Percentiles rank a stretch among this genome's conserved stretches.
phyloP scores from a whole-genome alignment of 2,888 invertebrate species.

The Rhimphoctona megacephalus region DNA sequence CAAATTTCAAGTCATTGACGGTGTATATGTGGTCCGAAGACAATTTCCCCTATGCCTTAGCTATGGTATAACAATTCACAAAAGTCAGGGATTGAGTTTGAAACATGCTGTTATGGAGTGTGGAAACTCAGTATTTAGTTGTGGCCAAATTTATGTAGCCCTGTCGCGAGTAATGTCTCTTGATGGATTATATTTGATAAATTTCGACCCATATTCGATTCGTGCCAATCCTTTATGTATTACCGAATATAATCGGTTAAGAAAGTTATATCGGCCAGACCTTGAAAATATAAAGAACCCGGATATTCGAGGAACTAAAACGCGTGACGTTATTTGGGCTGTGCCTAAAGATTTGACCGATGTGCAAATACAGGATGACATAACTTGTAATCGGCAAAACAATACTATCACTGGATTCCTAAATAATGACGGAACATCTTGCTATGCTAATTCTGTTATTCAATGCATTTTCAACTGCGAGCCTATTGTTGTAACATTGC shows the following conservation, averaged over 20 bases:
- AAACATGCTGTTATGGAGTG: too few relatives aligned
- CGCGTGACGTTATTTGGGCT: too few relatives aligned
- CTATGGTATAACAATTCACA: too few relatives aligned
- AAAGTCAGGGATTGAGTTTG: too few relatives aligned
- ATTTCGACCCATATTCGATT: conserved; percentile 68
- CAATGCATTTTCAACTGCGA: conserved; percentile 42
- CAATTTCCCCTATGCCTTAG: too few relatives aligned
- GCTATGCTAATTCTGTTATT: conserved; percentile 40
- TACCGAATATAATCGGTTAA: too few relatives aligned
- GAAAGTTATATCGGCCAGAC: too few relatives aligned
- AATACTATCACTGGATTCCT: conserved; percentile 28
- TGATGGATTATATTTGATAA: conserved; percentile 71
- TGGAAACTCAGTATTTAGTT: conserved; percentile 68
- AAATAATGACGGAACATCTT: conserved; percentile 29
- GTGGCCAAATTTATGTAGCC: conserved; percentile 72
- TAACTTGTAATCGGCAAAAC: not conserved
- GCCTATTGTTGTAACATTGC: conserved; percentile 2
- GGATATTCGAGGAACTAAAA: too few relatives aligned
- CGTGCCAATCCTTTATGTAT: too few relatives aligned
- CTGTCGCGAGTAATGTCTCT: conserved; percentile 69
- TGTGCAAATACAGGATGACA: not conserved
- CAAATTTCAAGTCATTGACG: conserved; percentile 73
- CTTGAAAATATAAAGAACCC: not conserved
- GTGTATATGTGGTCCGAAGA: too few relatives aligned
- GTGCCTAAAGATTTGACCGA: too few relatives aligned